Conservation (phyloP, 1,140 invertebrate genomes). For the Chrysomallon squamiferum region DNA sequence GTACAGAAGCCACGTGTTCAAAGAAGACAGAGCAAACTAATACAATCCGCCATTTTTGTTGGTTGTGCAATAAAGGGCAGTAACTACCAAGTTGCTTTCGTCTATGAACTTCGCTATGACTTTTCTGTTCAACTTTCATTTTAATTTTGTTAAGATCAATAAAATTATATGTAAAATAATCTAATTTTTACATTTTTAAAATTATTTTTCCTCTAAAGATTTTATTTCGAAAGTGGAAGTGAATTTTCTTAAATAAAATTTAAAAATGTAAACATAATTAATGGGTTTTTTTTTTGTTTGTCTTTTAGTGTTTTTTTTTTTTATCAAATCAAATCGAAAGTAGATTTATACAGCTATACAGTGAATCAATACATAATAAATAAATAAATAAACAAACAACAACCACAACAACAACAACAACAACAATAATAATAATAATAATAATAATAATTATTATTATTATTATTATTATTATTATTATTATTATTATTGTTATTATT, state of each 20-base stretch:
- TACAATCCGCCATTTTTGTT: slow-evolving; percentile 3
- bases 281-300: neutral
- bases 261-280: too few species aligned
- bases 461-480: too few species aligned
- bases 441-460: too few species aligned
- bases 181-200: too few species aligned
- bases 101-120: too few species aligned
- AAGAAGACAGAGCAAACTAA: neutral
- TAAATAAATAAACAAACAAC: neutral
- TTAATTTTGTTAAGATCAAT: neutral
- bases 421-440: too few species aligned
- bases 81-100: too few species aligned
- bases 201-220: too few species aligned
- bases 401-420: neutral
- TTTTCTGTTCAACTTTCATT: neutral
- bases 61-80: neutral
- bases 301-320: neutral
- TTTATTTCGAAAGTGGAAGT: too few species aligned
- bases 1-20: slow-evolving; percentile 1
- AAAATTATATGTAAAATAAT: neutral
- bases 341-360: neutral
- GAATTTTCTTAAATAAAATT: too few species aligned
- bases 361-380: neutral
- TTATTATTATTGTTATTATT: too few species aligned
- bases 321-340: neutral